Base-by-base conservation (phyloP, 2,113 vertebrate genomes). In the Psophia crepitans region DNA sequence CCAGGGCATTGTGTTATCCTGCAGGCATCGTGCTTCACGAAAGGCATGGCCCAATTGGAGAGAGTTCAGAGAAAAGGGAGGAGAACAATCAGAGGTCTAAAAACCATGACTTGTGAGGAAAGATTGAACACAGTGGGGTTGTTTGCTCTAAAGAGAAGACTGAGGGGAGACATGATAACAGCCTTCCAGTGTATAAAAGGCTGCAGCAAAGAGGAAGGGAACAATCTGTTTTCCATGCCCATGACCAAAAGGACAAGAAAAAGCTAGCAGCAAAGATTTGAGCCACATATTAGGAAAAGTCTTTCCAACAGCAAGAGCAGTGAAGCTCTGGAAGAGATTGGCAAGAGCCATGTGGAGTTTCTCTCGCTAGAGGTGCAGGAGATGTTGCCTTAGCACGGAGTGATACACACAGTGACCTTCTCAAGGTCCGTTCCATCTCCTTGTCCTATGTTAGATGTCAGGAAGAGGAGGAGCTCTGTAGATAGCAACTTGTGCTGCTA, bases 41-140 rank as follows among this genome's bases (percentile, higher is more conserved):
- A 96, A 96, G 84, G 61, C 84, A 84, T 28, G 76, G 87, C 53
- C 89, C 73, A 26, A 82, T 9, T 39, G 61, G 73, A 75, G 39
- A 87, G 26, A 96, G 93, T 92, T 96, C 93, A 97, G 77, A 96
- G 65, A 57, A 89, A 68, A 4, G 0, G 20, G 43, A 39, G 44
- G 46, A 95, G 87, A 96, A 93, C 77, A 92, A 91, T 91, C 87
- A 93, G 61, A 95, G 89, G 87, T 78, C 84, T 96, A 30, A 94
- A 94, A 92, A 71, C 80, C 74, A 76, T 64, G 81, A 68, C 87
- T 95, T 94, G 91, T 69, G 77, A 96, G 89, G 89, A 63, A 68
- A 92, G 91, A 82, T 4, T 91, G 93, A 97, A 96, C 96, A 96
- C 94, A 93, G 93, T 91, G 87, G 91, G 94, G 70, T 57, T 95